These are phyloP conservation scores for Scrobipalpa atriplicella DNA, from an alignment of 2,888 invertebrate species.

Conservation along the genomic window DNA sequence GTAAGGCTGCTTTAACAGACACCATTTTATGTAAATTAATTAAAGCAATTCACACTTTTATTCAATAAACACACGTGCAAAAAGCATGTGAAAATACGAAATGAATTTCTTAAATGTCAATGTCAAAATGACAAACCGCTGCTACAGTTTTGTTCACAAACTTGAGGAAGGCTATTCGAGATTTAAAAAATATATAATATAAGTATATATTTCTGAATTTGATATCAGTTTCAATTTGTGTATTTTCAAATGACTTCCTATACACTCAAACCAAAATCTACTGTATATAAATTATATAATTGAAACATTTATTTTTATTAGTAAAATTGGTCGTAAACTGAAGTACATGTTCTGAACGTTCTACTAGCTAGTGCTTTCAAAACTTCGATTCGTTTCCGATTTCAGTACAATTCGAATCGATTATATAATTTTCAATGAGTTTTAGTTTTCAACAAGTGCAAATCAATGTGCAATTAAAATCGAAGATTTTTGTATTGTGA, in stretches of 20 bases:
- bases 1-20: slow-evolving; percentile 35
- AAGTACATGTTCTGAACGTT: background rate
- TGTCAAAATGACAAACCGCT: background rate
- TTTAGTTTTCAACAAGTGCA: too few relatives aligned
- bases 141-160: background rate
- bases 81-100: background rate
- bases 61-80: slow-evolving; percentile 21
- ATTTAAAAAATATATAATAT: too few relatives aligned
- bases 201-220: too few relatives aligned
- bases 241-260: too few relatives aligned
- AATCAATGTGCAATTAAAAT: too few relatives aligned
- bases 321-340: background rate
- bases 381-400: background rate
- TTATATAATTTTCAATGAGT: background rate
- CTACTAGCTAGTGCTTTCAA: background rate
- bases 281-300: too few relatives aligned
- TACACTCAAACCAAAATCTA: too few relatives aligned
- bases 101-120: background rate
- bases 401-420: background rate
- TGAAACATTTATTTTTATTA: too few relatives aligned
- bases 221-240: too few relatives aligned
- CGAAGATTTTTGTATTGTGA: too few relatives aligned
- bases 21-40: slow-evolving; percentile 36
- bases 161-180: background rate
- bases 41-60: too few relatives aligned